A percentile compares a stretch with the other conserved stretches of the same genome.
phyloP scores from a whole-genome alignment of 1,140 invertebrate genomes.

The Helicoverpa zea region DNA sequence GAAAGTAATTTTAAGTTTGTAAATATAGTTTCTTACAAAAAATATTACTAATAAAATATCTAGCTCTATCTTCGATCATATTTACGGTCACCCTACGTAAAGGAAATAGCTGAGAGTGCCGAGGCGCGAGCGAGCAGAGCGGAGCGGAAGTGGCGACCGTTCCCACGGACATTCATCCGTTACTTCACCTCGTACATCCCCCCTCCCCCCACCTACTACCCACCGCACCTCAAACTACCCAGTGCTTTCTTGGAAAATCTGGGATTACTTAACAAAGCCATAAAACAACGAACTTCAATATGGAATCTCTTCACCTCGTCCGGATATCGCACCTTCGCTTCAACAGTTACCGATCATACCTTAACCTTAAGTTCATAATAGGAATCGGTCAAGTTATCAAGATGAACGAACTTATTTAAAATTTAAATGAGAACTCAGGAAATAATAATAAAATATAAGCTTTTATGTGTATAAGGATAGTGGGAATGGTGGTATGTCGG shows the following conservation, averaged over 20 bases:
- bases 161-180: slow-evolving; percentile 85
- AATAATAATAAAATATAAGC: slow-evolving; percentile 37
- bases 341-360: neutral
- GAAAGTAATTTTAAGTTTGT: too few species aligned
- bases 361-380: neutral
- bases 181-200: slow-evolving; percentile 76
- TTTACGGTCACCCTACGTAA: slow-evolving; percentile 75
- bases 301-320: neutral
- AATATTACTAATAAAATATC: neutral
- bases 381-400: neutral
- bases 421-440: slow-evolving; percentile 24
- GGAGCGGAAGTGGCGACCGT: slow-evolving; percentile 82
- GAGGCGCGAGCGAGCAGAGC: slow-evolving; percentile 69
- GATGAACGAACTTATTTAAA: slow-evolving; percentile 38
- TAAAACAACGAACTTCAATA: slow-evolving; percentile 1
- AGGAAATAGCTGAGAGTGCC: slow-evolving; percentile 82
- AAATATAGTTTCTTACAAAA: too few species aligned
- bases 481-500: slow-evolving; percentile 40
- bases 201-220: slow-evolving; percentile 44
- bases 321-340: neutral
- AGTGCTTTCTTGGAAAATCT: slow-evolving; percentile 42
- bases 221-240: slow-evolving; percentile 19
- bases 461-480: slow-evolving; percentile 30
- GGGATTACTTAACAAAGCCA: slow-evolving; percentile 8
- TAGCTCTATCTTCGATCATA: slow-evolving; percentile 27